phyloP scores from a whole-genome alignment of 2,113 vertebrate species.

The Accipiter virgatus region DNA sequence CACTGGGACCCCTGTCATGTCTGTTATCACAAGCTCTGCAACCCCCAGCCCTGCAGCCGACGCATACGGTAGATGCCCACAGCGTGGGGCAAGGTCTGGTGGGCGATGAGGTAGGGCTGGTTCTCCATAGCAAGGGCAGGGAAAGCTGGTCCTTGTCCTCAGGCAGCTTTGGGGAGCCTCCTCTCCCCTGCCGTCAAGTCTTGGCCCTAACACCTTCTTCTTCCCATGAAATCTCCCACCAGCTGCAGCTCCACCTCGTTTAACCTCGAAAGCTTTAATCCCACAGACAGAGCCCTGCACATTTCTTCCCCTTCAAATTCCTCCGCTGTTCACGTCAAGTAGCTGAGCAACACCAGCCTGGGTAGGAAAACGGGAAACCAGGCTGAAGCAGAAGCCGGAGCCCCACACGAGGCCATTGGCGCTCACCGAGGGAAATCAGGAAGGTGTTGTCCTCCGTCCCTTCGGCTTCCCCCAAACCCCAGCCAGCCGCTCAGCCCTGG shows the following conservation, averaged over 20 bases:
- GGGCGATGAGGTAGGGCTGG: not conserved
- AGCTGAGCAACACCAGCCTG: not conserved
- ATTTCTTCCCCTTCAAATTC: not conserved
- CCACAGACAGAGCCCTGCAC: not conserved
- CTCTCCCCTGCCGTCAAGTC: not conserved
- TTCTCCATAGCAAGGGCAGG: not conserved
- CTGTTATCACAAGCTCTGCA: not conserved
- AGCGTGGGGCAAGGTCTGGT: not conserved
- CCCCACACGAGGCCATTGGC: not conserved
- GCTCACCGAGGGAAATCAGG: not conserved
- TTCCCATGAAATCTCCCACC: not conserved
- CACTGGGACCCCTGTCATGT: fast-evolving
- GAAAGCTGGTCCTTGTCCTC: not conserved
- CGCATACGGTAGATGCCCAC: fast-evolving
- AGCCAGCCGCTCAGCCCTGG: not conserved
- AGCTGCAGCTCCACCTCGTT: not conserved
- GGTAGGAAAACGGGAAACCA: not conserved
- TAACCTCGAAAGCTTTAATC: not conserved
- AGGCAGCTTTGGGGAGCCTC: not conserved
- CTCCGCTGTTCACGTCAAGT: fast-evolving
- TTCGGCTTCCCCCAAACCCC: not conserved
- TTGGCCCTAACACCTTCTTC: not conserved
- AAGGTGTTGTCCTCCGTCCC: not conserved
- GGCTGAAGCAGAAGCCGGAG: not conserved
- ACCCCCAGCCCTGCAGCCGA: not conserved